Conservation (phyloP, 2,888 invertebrate species). For the Nemapogon koenigi region DNA sequence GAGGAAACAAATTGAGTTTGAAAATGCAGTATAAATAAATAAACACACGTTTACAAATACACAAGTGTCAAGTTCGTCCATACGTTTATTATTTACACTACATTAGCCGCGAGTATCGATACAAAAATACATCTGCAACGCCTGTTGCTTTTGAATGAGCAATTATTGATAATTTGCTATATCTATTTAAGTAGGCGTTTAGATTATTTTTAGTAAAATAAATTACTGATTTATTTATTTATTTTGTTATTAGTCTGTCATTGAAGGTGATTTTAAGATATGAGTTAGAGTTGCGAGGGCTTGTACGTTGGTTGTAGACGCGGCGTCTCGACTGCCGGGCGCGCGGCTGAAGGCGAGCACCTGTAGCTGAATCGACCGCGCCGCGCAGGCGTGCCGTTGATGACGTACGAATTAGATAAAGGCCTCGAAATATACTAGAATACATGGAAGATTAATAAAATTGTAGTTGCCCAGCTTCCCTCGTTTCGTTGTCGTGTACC, state of each 20-base stretch:
- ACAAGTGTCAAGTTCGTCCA: not conserved
- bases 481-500: too few species aligned
- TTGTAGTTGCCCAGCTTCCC: too few species aligned
- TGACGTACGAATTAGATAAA: constrained; percentile 52
- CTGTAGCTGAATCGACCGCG: constrained; percentile 59
- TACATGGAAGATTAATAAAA: too few species aligned
- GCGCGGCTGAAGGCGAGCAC: constrained; percentile 29
- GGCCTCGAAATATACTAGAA: too few species aligned
- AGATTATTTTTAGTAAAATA: not conserved
- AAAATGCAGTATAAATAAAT: too few species aligned
- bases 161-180: constrained; percentile 25
- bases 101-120: constrained; percentile 11
- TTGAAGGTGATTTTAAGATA: not conserved
- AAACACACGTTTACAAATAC: too few species aligned
- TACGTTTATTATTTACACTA: constrained; percentile 22
- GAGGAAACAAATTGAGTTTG: too few species aligned
- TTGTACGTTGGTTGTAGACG: constrained; percentile 24
- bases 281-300: constrained; percentile 20
- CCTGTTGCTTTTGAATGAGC: constrained; percentile 47
- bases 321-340: constrained; percentile 46
- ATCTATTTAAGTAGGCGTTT: constrained; percentile 24
- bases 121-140: constrained; percentile 23
- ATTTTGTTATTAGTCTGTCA: not conserved
- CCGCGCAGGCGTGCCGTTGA: constrained; percentile 57
- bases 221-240: not conserved